These are phyloP conservation scores for Cynoglossus semilaevis DNA, from an alignment of 2,113 vertebrate genomes.

Conservation along the genomic window DNA sequence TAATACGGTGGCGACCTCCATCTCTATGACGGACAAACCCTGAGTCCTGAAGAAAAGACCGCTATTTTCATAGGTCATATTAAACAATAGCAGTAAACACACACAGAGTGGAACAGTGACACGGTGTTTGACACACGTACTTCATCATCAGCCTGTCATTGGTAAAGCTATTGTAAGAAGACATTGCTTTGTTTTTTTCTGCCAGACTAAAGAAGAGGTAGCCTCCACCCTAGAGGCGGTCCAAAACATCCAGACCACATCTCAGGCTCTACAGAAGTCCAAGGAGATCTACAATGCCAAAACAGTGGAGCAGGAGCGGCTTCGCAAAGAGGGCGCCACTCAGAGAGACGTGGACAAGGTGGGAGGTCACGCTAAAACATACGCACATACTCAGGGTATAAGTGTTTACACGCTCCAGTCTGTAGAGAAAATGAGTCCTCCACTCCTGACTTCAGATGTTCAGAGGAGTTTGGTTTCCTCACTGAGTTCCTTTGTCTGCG, in stretches of 20 bases:
- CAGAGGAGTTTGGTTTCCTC: conserved; percentile 9
- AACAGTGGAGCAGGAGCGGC: conserved; percentile 90
- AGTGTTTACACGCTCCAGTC: conserved; percentile 19
- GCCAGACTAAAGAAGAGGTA: conserved; percentile 95
- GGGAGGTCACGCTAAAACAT: conserved; percentile 47
- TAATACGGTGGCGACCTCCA: no score
- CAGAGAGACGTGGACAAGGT: conserved; percentile 97
- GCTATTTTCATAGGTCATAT: no score
- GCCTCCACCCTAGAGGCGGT: conserved; percentile 93
- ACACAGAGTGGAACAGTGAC: no score
- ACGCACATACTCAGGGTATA: conserved; percentile 39
- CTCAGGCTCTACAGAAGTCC: conserved; percentile 92
- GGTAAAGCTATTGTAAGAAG: no score
- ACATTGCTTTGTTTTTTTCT: background rate
- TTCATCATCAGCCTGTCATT: background rate
- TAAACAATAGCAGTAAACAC: no score
- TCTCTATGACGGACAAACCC: no score
- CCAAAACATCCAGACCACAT: conserved; percentile 92
- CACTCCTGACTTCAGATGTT: conserved; percentile 18
- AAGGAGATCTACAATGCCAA: conserved; percentile 95
- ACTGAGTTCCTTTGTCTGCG: conserved; percentile 15
- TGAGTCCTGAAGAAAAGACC: no score
- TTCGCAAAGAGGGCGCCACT: conserved; percentile 95
- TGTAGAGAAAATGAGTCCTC: conserved; percentile 27
- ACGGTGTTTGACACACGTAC: background rate